These are phyloP conservation scores for Heliothis peltigera DNA, from an alignment of 2,888 invertebrate genomes.

Conservation along the genomic window DNA sequence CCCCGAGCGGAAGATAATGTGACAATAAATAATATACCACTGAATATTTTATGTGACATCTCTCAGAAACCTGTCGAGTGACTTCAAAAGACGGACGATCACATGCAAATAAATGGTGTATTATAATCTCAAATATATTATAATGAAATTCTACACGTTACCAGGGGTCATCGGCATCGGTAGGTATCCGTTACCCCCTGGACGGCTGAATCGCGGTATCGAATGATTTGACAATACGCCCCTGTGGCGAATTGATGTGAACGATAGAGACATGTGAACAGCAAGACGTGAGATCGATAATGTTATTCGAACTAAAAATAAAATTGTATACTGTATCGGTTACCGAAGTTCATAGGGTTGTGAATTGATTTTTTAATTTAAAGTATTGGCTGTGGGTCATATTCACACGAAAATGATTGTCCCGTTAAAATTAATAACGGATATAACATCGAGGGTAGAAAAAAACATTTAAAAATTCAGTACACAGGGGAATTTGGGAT, in stretches of 20 bases:
- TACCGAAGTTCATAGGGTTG: constrained; percentile 23
- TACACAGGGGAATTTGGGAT: neutral
- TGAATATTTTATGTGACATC: constrained; percentile 35
- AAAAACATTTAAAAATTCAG: constrained; percentile 1
- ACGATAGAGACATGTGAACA: constrained; percentile 56
- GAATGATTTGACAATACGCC: constrained; percentile 55
- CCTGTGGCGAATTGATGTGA: constrained; percentile 49
- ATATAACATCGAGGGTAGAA: neutral
- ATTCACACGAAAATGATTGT: neutral
- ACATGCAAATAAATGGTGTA: constrained; percentile 50
- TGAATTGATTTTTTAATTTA: neutral
- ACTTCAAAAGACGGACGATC: constrained; percentile 35
- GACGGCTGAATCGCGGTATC: constrained; percentile 44
- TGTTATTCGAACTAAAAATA: constrained; percentile 41
- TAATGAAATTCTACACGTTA: constrained; percentile 59
- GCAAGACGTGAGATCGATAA: constrained; percentile 52
- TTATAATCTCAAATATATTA: constrained; percentile 53
- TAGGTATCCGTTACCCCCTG: constrained; percentile 59
- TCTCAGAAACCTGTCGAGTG: constrained; percentile 46
- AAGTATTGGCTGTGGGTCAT: neutral
- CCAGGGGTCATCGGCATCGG: constrained; percentile 55
- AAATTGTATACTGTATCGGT: constrained; percentile 43
- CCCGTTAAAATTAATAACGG: neutral
- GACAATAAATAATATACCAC: constrained; percentile 21
- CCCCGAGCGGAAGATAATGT: too few relatives aligned